phyloP scores from a whole-genome alignment of 1,140 invertebrate genomes.

The Cydia pomonella region DNA sequence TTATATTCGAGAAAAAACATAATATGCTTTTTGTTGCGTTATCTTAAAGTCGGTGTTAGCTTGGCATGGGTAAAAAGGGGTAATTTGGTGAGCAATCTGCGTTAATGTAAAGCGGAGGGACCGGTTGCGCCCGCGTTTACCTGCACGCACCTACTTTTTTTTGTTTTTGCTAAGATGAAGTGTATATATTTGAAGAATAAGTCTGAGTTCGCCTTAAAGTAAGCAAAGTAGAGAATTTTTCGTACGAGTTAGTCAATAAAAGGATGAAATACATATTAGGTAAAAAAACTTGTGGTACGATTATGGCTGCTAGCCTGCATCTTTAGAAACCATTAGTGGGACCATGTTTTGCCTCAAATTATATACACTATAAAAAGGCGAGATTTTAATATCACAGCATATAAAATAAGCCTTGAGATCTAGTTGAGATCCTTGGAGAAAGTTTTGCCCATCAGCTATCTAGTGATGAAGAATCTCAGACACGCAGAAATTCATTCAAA shows the following conservation, averaged over 20 bases:
- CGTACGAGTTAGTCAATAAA: no score
- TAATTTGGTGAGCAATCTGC: constrained; percentile 68
- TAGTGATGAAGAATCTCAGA: neutral
- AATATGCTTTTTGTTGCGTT: neutral
- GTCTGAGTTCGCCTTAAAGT: neutral
- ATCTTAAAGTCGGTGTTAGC: constrained; percentile 18
- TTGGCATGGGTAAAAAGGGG: constrained; percentile 40
- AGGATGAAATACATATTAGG: no score
- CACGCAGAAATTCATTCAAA: neutral
- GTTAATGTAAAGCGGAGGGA: constrained; percentile 56
- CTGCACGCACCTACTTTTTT: constrained; percentile 55
- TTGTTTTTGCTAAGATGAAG: constrained; percentile 39
- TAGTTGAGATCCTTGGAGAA: neutral
- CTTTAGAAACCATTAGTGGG: neutral
- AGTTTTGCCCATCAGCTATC: neutral
- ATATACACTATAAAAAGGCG: neutral
- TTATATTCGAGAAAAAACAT: constrained; percentile 41
- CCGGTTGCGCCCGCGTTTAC: constrained; percentile 61
- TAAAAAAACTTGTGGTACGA: no score
- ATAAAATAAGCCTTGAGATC: neutral
- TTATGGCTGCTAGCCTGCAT: neutral
- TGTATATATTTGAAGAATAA: constrained; percentile 3
- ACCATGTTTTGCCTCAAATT: neutral
- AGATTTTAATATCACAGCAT: neutral
- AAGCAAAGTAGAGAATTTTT: no score